Base-by-base conservation (phyloP, 2,113 vertebrate genomes). In the Hydropotes inermis region DNA sequence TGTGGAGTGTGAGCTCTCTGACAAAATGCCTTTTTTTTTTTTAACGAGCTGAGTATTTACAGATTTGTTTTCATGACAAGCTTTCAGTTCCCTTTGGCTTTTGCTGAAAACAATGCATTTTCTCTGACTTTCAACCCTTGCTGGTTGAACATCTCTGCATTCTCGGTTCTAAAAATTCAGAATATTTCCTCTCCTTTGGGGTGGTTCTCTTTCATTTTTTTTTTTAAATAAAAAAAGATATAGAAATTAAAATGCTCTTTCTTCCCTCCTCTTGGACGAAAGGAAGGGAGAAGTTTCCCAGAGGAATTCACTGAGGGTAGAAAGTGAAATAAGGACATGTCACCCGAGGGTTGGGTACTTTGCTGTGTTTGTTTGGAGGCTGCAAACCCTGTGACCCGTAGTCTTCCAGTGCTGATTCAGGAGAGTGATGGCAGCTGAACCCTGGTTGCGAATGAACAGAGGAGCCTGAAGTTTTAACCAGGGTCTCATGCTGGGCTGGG, bases 51-150 rank as follows among this genome's bases (percentile, higher is more conserved):
- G 21, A 52, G 45, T 82, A 39, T 92, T 94, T 87, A 89, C 84
- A 64, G 81, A 50, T 93, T 78, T 96, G 23, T 81, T 79, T 92
- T 83, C 36, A 70, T 74, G 55, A 25, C 8, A 74, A 88, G 5
- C 16, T 74, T 10, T 95, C 50, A 16, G n/a, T 88, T 96, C 55
- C 27, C 13, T 60, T 57, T 83, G 90, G 60, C 50, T 92, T 88
- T 87, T 89, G 95, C 50, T 54, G 67, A 84, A 92, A 64, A 76
- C 6, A 36, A 43, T 81, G 17, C 12, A 30, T 86, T 88, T 90
- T 50, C 36, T 33, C 54, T 14, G 16, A 84, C 13, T 58, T 43
- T 50, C 16, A 30, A 64, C 76, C 45, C 76, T 55, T 45, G 30
- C 54, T 36, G 17, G 16, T 57, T 39, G 33, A 74, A 55, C 43